phyloP scores from a whole-genome alignment of 53 echinoderm and acorn worm genomes.

The Apostichopus leukothele region DNA sequence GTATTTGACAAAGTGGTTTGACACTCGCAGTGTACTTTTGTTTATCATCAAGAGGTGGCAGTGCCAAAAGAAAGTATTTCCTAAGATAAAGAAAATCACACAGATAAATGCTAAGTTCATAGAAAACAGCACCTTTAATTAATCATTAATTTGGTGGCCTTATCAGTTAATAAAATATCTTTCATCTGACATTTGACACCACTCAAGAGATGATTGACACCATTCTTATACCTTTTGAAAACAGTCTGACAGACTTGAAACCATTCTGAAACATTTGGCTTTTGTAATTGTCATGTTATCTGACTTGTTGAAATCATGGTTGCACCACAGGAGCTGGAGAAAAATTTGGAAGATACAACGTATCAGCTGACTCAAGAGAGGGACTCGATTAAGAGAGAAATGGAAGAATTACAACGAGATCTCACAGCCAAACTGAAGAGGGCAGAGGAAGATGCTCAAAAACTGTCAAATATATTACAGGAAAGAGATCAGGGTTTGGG shows the following conservation, averaged over 20 bases:
- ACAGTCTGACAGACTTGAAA: neutral
- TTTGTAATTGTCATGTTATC: neutral
- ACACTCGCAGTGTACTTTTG: too few species aligned
- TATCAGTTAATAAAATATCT: too few species aligned
- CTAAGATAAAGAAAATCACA: too few species aligned
- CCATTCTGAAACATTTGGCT: neutral
- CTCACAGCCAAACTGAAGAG: conserved; percentile 68
- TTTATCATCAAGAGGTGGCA: too few species aligned
- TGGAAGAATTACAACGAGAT: conserved; percentile 64
- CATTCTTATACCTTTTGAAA: too few species aligned
- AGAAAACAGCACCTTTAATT: too few species aligned
- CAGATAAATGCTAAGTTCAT: too few species aligned
- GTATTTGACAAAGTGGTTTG: too few species aligned
- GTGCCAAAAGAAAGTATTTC: too few species aligned
- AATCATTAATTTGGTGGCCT: too few species aligned
- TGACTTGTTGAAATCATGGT: neutral
- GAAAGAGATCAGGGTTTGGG: conserved; percentile 89
- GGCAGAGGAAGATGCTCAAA: conserved; percentile 74
- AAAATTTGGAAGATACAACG: conserved; percentile 61
- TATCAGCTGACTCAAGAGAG: conserved; percentile 64
- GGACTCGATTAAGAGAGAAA: conserved; percentile 58
- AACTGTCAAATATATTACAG: conserved; percentile 70
- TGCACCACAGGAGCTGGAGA: conserved; percentile 72
- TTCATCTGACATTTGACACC: too few species aligned
- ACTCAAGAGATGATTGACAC: too few species aligned